Evolutionary conservation across 2,888 invertebrate species (phyloP).

Genomic region (Osmoderma eremita): DNA sequence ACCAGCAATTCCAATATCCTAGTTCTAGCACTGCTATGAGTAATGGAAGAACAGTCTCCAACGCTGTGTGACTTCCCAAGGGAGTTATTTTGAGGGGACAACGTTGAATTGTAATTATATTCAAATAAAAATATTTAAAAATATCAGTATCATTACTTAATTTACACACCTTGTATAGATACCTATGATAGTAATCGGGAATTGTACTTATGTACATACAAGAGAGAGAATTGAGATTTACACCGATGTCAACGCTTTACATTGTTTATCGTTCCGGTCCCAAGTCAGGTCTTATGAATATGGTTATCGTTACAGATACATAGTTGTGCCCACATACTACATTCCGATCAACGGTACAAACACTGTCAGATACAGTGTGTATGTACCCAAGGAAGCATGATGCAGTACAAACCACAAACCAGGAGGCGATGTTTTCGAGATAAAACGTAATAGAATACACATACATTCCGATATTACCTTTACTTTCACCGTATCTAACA

Average conservation of each 20-base stretch:
- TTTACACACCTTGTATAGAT: no score
- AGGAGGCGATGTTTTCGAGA: not conserved
- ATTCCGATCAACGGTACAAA: not conserved
- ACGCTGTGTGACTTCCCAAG: no score
- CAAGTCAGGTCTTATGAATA: conserved; percentile 25
- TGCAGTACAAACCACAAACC: not conserved
- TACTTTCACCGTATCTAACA: conserved; percentile 2
- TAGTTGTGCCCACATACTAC: conserved; percentile 14
- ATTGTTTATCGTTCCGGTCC: conserved; percentile 21
- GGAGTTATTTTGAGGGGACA: no score
- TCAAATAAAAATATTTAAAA: no score
- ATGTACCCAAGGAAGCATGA: conserved; percentile 10
- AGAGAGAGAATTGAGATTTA: conserved; percentile 20
- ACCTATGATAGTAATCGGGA: conserved; percentile 14
- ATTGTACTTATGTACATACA: not conserved
- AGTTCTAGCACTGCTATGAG: no score
- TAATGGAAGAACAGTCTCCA: no score
- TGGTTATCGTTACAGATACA: conserved; percentile 30
- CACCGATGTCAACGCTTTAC: conserved; percentile 20
- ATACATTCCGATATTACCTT: not conserved
- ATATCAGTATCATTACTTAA: no score
- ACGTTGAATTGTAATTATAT: no score
- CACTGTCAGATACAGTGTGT: not conserved
- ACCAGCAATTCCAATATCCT: no score
- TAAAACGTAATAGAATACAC: conserved; percentile 3